Base-by-base conservation (phyloP, 2,888 invertebrate species). In the Drosophila lutescens region DNA sequence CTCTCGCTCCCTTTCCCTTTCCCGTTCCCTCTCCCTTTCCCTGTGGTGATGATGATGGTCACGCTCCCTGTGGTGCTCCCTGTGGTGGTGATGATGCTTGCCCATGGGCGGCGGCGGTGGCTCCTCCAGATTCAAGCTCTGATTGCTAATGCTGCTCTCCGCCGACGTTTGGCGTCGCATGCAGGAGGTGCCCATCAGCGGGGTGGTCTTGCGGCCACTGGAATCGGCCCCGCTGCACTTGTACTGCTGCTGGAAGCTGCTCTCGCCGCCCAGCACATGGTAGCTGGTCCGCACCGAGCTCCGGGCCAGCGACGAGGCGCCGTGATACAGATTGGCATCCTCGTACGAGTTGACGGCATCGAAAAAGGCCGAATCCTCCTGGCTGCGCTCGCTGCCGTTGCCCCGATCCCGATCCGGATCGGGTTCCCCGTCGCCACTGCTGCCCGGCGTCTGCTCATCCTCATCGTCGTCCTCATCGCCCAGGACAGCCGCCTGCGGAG, bases 71-170 rank as follows among this genome's bases (percentile, higher is more conserved):
- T 78, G 75, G 9, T 55, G 41, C 30, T 59, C 59, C 13, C 59
- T 41, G 10, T 80, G 79, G 0, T 78, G 74, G 0, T 80, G 79
- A 10, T 86, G 72, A 13, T 72, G 63, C 44, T 71, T 74, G 44
- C 47, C 53, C 68, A 56, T 54, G 12, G 71, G 43, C 56, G 60
- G 55, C 6, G 62, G 67, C 7, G 77, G 71, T 43, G 77, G 71
- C 44, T 92, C 92, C 55, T 92, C 92, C 53, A 91, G 75, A 60
- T 90, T 92, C 13, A 90, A 77, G 66, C 92, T 92, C 68, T 92
- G 92, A 81, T 91, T 92, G 36, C 92, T 92, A 32, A 92, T 91
- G 76, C 92, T 92, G 60, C 92, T 92, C 72, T 92, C 92, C 4
- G 91, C 92, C 0, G 92, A 92, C 1, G 92, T 91, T 75, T 92